phyloP scores from a whole-genome alignment of 2,797 vertebrate genomes.

The Muscicapa comitata region DNA sequence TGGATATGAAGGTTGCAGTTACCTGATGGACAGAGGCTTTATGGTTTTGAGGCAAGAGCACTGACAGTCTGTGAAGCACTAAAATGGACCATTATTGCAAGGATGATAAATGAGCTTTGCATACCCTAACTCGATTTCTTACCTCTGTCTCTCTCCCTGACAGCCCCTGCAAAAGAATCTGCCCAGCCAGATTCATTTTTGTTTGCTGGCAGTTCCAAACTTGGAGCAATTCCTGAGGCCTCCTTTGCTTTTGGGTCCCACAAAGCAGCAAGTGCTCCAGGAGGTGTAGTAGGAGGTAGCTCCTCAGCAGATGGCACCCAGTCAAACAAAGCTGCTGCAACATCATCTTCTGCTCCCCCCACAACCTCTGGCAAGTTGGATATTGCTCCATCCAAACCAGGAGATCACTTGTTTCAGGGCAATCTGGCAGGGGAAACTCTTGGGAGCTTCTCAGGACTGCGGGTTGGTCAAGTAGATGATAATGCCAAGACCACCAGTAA shows the following conservation, averaged over 20 bases:
- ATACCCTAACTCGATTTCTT: not conserved
- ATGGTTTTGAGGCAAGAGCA: not conserved
- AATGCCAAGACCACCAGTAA: conserved; percentile 69
- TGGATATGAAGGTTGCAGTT: not conserved
- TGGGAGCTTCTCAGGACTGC: conserved; percentile 89
- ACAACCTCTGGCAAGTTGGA: conserved; percentile 68
- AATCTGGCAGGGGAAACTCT: conserved; percentile 85
- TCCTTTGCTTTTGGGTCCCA: conserved; percentile 70
- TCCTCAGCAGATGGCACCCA: conserved; percentile 36
- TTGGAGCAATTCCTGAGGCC: conserved; percentile 71
- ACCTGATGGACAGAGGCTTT: not conserved
- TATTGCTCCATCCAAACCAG: conserved; percentile 67
- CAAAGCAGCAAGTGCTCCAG: conserved; percentile 53
- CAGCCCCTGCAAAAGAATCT: conserved; percentile 74
- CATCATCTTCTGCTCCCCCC: conserved; percentile 27
- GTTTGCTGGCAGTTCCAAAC: conserved; percentile 74
- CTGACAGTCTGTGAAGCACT: not conserved
- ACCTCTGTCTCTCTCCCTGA: conserved; percentile 26
- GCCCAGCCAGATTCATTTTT: conserved; percentile 68
- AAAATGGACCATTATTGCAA: not conserved
- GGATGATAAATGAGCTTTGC: not conserved
- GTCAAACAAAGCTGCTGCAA: conserved; percentile 57
- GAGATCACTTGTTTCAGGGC: conserved; percentile 66
- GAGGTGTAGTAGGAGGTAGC: conserved; percentile 11
- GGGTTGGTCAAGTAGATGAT: conserved; percentile 88